Conservation (phyloP, 2,888 invertebrate genomes). For the Troides oblongomaculatus region DNA sequence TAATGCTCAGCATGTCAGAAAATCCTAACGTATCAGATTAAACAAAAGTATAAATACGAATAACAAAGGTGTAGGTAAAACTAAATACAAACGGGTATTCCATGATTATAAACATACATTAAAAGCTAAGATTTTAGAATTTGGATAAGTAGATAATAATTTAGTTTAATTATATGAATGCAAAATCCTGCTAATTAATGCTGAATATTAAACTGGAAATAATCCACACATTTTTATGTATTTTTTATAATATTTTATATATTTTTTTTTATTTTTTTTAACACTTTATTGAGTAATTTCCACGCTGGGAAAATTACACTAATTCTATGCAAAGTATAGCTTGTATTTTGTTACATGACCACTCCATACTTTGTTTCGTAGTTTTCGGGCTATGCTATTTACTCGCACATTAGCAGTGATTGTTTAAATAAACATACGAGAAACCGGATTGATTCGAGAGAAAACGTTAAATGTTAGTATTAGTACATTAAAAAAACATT, state of each 20-base stretch:
- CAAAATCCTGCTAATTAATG: conserved; percentile 77
- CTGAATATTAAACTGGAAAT: conserved; percentile 81
- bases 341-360: conserved; percentile 83
- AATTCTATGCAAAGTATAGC: conserved; percentile 96
- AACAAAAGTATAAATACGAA: conserved; percentile 41
- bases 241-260: conserved; percentile 50
- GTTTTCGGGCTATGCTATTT: conserved; percentile 78
- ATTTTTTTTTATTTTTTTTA: conserved; percentile 52
- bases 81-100: conserved; percentile 57
- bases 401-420: conserved; percentile 77
- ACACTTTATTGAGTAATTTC: conserved; percentile 72
- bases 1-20: conserved; percentile 78
- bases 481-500: neutral
- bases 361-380: conserved; percentile 79
- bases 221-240: conserved; percentile 71
- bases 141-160: conserved; percentile 64
- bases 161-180: conserved; percentile 64
- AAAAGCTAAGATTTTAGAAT: conserved; percentile 66
- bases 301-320: conserved; percentile 91
- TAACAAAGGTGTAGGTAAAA: conserved; percentile 49
- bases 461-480: neutral
- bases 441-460: too few relatives aligned
- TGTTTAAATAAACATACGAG: neutral
- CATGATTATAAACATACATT: conserved; percentile 68
- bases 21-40: conserved; percentile 64